A percentile compares a stretch with the other conserved stretches of the same genome.
Conservation (phyloP, 1,140 invertebrate genomes). For the Zaprionus gabonicus region DNA sequence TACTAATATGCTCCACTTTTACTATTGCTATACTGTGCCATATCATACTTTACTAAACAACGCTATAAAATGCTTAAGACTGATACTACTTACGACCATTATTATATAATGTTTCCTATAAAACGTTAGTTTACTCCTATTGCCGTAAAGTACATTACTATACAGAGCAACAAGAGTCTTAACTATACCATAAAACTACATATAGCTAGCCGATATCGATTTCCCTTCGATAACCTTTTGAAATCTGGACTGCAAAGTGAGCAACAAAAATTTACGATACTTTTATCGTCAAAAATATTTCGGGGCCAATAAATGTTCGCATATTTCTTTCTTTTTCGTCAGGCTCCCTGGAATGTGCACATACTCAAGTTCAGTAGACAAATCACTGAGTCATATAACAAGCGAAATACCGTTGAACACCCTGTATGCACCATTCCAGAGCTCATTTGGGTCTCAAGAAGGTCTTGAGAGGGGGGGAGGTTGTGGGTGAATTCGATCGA, state of each 20-base stretch:
- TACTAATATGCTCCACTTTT: background rate
- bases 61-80: background rate
- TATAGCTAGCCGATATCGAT: background rate
- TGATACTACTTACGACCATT: background rate
- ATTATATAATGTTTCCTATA: background rate
- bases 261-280: background rate
- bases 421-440: background rate
- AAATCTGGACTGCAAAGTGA: background rate
- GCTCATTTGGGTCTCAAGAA: conserved; percentile 1
- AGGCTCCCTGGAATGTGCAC: background rate
- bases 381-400: background rate
- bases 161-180: background rate
- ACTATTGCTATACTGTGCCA: background rate
- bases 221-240: background rate
- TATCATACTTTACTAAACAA: background rate
- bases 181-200: background rate
- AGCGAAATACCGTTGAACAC: background rate
- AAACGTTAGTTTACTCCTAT: background rate
- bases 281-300: background rate
- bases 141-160: background rate
- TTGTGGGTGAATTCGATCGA: background rate
- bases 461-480: background rate
- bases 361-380: background rate
- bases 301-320: background rate
- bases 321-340: background rate